phyloP scores from a whole-genome alignment of 2,888 invertebrate genomes.

The Chrysotoxum bicinctum region DNA sequence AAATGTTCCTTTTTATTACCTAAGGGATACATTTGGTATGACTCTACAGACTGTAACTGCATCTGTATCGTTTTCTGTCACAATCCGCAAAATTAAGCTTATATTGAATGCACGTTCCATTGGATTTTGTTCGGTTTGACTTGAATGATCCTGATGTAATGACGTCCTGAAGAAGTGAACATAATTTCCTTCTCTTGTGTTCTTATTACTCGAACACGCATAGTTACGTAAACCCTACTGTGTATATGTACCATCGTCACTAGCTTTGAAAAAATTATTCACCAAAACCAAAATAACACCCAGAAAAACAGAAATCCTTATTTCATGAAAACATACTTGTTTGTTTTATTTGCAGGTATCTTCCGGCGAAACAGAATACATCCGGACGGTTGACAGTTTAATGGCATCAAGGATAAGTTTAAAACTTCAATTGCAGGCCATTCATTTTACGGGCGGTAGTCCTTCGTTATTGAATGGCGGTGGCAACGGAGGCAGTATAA shows the following conservation, averaged over 20 bases:
- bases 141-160: slow-evolving; percentile 41
- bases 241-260: too few relatives aligned
- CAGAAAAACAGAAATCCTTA: slow-evolving; percentile 1
- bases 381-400: slow-evolving; percentile 80
- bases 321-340: slow-evolving; percentile 42
- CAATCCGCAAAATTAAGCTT: slow-evolving; percentile 59
- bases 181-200: slow-evolving; percentile 56
- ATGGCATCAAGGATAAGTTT: slow-evolving; percentile 80
- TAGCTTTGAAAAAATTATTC: slow-evolving; percentile 10
- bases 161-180: slow-evolving; percentile 51
- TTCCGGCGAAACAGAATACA: slow-evolving; percentile 79
- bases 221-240: neutral
- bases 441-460: slow-evolving; percentile 79
- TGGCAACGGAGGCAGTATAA: slow-evolving; percentile 68
- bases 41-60: slow-evolving; percentile 1
- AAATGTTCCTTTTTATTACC: slow-evolving; percentile 2
- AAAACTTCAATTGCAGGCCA: slow-evolving; percentile 80
- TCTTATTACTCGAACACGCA: neutral
- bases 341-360: slow-evolving; percentile 77
- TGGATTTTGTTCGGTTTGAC: slow-evolving; percentile 2
- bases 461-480: slow-evolving; percentile 75
- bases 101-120: slow-evolving; percentile 52
- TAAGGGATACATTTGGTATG: slow-evolving; percentile 15
- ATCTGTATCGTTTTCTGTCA: slow-evolving; percentile 38
- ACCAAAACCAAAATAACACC: neutral